Base-by-base conservation (phyloP, 2,113 vertebrate species). In the Amphilophus citrinellus region DNA sequence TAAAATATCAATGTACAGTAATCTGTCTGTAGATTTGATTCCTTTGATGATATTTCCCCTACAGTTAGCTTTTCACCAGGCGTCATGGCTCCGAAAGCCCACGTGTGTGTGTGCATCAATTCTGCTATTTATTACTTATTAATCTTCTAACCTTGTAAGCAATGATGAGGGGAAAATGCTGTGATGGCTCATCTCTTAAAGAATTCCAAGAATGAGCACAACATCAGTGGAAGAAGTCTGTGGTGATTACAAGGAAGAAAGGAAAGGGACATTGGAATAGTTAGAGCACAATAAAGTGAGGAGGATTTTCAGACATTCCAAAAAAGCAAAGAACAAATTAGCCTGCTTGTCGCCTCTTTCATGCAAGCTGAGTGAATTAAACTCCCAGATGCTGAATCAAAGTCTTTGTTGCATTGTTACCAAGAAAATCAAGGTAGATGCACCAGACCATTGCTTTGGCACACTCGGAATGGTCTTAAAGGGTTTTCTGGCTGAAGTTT, bases 21-120 rank as follows among this genome's bases (percentile, higher is more conserved):
- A 92, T 93, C 79, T 92, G 80, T 93, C 91, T 92, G 85, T 86
- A 84, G 86, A 92, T 91, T 88, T 89, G 82, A 83, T 88, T 86
- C 82, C 88, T 92, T 91, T 90, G 91, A 93, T 93, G 87, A 77
- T 83, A 61, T 82, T 86, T 88, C 77, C 79, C 91, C 82, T 61
- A 83, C 66, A 78, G 86, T 85, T 88, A 85, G 79, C 84, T 50
- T 90, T 85, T 77, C 86, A 83, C 86, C 59, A 65, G 77, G 53
- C 81, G 7, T 10, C 5, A 2, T 20, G 37, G 50, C 77, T 53
- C 44, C 56, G 62, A 68, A 65, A 79, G 56, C 17, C 8, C 30
- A 18, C 15, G 14, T 13, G 58, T 47, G 20, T 56, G 27, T 71
- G 58, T 9, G 22, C 42, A 73, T 66, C 15, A 44, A 77, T 63